Evolutionary conservation across 2,888 invertebrate genomes (phyloP).

Genomic region (Melanotus villosus): DNA sequence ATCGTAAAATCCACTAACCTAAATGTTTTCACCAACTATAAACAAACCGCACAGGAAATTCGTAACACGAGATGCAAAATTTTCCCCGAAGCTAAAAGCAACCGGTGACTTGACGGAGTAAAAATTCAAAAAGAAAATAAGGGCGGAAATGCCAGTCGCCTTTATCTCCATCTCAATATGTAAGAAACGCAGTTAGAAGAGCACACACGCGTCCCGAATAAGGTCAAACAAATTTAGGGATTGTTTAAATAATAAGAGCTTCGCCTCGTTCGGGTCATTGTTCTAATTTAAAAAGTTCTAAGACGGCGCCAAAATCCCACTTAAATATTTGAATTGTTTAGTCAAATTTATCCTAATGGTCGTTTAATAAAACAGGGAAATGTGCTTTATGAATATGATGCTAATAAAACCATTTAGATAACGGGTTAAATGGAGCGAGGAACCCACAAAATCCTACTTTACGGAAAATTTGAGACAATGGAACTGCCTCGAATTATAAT

Average conservation of each 20-base stretch:
- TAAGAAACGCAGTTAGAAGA: no score
- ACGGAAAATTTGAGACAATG: not conserved
- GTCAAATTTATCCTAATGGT: not conserved
- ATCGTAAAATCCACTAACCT: not conserved
- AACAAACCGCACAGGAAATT: not conserved
- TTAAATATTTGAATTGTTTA: constrained; percentile 7
- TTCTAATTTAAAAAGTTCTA: not conserved
- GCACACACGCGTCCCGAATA: constrained; percentile 6
- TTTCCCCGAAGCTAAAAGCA: constrained; percentile 15
- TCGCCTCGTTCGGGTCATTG: constrained; percentile 2
- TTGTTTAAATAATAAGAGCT: constrained; percentile 5
- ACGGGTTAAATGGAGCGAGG: constrained; percentile 6
- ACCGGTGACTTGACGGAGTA: not conserved
- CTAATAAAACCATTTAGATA: constrained; percentile 18
- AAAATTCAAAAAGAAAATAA: not conserved
- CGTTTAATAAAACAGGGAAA: constrained; percentile 28
- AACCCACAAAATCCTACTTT: not conserved
- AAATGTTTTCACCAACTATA: not conserved
- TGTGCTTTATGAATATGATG: constrained; percentile 10
- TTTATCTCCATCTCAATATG: no score
- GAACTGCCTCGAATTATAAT: not conserved
- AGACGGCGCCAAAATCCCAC: constrained; percentile 7
- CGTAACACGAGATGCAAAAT: not conserved
- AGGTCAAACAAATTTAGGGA: constrained; percentile 21
- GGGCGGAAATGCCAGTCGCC: constrained; percentile 14